Evolutionary conservation across 2,797 vertebrate genomes (phyloP).

Genomic region (Gallinago stenura): DNA sequence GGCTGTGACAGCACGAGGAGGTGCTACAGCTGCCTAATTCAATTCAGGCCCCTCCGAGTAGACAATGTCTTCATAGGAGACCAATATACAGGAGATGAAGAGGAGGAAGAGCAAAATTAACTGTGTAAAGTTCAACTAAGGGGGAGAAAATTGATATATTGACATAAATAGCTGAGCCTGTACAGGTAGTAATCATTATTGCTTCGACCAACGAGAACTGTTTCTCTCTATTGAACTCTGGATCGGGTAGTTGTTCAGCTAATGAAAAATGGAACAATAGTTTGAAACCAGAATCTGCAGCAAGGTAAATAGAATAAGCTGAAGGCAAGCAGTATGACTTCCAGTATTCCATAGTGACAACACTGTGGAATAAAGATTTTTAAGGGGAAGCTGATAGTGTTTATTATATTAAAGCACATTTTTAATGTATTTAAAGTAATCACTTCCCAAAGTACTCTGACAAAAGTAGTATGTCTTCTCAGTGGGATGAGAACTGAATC

Average conservation of each 20-base stretch:
- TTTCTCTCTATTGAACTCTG: conserved; percentile 28
- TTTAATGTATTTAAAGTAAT: neutral
- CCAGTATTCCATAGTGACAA: neutral
- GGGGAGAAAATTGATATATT: conserved; percentile 64
- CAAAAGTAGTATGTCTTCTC: neutral
- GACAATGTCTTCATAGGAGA: conserved; percentile 41
- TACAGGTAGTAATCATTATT: conserved; percentile 47
- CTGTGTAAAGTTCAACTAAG: conserved; percentile 40
- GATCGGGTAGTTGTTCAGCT: conserved; percentile 21
- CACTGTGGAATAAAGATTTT: neutral
- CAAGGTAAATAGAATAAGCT: conserved; percentile 43
- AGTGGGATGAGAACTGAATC: neutral
- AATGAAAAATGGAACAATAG: conserved; percentile 48
- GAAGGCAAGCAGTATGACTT: neutral
- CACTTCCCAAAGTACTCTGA: neutral
- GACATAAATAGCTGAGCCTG: conserved; percentile 48
- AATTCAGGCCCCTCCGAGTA: conserved; percentile 10
- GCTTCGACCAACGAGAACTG: conserved; percentile 6
- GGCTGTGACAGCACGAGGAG: neutral
- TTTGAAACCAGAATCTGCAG: conserved; percentile 31
- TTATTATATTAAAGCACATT: neutral
- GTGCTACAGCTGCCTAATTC: conserved; percentile 34
- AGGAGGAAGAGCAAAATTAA: conserved; percentile 43
- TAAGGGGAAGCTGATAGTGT: neutral
- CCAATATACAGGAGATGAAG: conserved; percentile 38